Conservation (phyloP, 2,888 invertebrate genomes). For the Miltochrista miniata region DNA sequence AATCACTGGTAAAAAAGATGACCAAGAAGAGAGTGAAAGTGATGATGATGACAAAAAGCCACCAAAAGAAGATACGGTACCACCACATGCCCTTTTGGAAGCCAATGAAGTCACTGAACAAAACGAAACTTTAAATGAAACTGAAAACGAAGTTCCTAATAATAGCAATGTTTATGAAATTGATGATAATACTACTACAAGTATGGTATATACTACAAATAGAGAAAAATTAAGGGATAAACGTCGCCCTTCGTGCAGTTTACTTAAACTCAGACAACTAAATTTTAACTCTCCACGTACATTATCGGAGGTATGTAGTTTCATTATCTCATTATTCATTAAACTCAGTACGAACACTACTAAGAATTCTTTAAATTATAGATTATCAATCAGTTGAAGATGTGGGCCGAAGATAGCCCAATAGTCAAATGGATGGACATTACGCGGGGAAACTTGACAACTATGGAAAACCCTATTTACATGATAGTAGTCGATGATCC, state of each 20-base stretch:
- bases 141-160: background rate
- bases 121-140: constrained; percentile 2
- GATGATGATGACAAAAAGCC: constrained; percentile 44
- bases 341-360: background rate
- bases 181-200: background rate
- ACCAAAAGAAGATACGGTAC: constrained; percentile 7
- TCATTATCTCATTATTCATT: background rate
- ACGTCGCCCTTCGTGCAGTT: constrained; percentile 49
- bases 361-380: constrained; percentile 28
- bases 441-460: constrained; percentile 66
- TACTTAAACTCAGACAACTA: constrained; percentile 56
- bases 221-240: constrained; percentile 21
- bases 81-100: background rate
- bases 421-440: constrained; percentile 69
- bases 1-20: constrained; percentile 34
- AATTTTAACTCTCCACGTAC: constrained; percentile 65
- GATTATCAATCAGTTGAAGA: constrained; percentile 65
- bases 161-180: background rate
- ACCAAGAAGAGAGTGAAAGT: constrained; percentile 30
- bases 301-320: constrained; percentile 59
- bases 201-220: background rate
- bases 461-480: constrained; percentile 76
- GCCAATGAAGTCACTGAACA: constrained; percentile 8
- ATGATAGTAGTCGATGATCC: constrained; percentile 76
- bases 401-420: constrained; percentile 71